Evolutionary conservation across 2,888 invertebrate genomes (phyloP), one percentile per base, ranked within the genome.

Genomic region (Hydrotaea diabolus): DNA sequence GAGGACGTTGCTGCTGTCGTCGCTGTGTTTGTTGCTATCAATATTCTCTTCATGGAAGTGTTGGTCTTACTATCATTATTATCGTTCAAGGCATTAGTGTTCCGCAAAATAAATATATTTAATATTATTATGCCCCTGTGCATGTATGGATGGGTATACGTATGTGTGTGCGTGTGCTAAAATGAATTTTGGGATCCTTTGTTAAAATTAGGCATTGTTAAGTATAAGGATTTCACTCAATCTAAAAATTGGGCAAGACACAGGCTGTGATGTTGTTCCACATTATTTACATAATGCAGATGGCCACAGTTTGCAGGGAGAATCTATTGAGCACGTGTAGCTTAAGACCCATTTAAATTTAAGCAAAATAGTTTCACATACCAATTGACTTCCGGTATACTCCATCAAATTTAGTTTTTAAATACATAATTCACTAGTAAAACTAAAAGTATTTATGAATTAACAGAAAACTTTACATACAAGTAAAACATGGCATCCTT

Each of bases 31-130:
- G 55, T 26, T 71, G 21, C 2, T 69, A 3, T 2, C 4, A 64
- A 15, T 31, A 5, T 31, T 49, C n/a, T 39, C 5, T 31, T 21
- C 15, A 21, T 55, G 39, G 53, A 73, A 77, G 57, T 76, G 77
- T 82, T 82, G 64, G 36, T 64, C 46, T 64, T 64, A 64, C 19
- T 76, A 31, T 55, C 43, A 75, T 77, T 77, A 62, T 71, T 59
- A 39, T 49, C 53, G 46, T 49, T 71, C 39, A 17, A 3, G 39
- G 46, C 72, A 15, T 66, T 46, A 72, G 43, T 43, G 55, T 36
- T 21, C 21, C 77, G 69, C 46, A 46, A 69, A 69, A 69, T 69
- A 69, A 46, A 39, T 49, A 43, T 43, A 43, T 62, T 62, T 62
- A 62, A 66, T 39, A 19, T 66, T 39, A 66, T 66, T 66, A 66